Conservation (phyloP, 2,797 vertebrate genomes). For the Macrochelys suwanniensis region DNA sequence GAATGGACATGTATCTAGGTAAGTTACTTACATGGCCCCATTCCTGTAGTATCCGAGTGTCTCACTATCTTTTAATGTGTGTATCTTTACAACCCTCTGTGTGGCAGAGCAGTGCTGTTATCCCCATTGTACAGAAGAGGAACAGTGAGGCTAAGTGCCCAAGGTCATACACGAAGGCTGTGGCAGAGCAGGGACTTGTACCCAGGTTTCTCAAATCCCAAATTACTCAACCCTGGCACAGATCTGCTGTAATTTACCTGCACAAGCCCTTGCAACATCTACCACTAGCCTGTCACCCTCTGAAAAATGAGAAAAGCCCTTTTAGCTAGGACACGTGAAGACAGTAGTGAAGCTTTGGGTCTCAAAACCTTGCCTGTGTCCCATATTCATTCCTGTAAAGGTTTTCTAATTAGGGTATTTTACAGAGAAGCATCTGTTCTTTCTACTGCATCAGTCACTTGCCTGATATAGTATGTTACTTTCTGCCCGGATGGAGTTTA, state of each 20-base stretch:
- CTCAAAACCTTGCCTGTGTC: fast-evolving
- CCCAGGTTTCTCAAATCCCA: background rate
- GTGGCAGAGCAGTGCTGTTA: background rate
- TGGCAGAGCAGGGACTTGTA: background rate
- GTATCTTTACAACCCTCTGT: too few relatives aligned
- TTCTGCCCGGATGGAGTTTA: conserved; percentile 38
- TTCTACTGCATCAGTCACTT: fast-evolving
- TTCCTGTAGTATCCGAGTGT: too few relatives aligned
- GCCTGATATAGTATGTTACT: background rate
- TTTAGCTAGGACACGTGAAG: background rate
- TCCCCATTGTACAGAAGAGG: background rate
- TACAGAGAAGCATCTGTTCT: background rate
- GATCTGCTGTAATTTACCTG: background rate
- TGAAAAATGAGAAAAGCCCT: background rate
- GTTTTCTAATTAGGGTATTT: background rate
- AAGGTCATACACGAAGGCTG: background rate
- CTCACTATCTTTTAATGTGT: too few relatives aligned
- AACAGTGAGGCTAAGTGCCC: background rate
- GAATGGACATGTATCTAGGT: too few relatives aligned
- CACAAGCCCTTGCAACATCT: background rate
- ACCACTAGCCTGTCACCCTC: background rate
- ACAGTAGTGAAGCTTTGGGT: background rate
- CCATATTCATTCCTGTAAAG: background rate
- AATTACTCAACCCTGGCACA: background rate
- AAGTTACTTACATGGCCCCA: too few relatives aligned